Evolutionary conservation across 1,140 invertebrate genomes (phyloP).

Genomic region (Drosophila malerkotliana): DNA sequence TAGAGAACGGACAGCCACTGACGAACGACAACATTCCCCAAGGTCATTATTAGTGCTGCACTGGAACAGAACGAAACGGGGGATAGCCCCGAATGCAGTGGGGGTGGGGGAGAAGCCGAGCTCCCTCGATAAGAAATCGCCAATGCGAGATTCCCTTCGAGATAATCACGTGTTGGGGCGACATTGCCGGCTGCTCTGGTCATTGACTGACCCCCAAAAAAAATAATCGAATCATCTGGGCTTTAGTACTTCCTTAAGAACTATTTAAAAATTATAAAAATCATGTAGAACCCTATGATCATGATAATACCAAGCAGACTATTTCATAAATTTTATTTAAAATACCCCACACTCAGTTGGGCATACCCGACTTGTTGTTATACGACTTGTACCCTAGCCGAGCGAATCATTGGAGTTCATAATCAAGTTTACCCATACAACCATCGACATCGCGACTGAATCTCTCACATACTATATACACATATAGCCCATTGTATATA

Average conservation of each 20-base stretch:
- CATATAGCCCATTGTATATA: slow-evolving; percentile 14
- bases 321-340: not conserved
- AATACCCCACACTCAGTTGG: not conserved
- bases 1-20: slow-evolving; percentile 42
- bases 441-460: not conserved
- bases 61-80: not conserved
- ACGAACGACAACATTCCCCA: slow-evolving; percentile 45
- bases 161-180: slow-evolving; percentile 37
- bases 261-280: not conserved
- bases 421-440: slow-evolving; percentile 42
- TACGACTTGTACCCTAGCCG: slow-evolving; percentile 8
- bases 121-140: slow-evolving; percentile 38
- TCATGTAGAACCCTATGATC: too few species aligned
- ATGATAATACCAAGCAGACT: too few species aligned
- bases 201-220: slow-evolving; percentile 33
- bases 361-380: slow-evolving; percentile 15
- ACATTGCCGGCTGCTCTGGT: not conserved
- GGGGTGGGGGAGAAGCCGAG: slow-evolving; percentile 7
- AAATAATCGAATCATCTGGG: not conserved
- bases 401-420: slow-evolving; percentile 53
- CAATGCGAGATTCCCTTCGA: slow-evolving; percentile 13
- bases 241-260: not conserved
- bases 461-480: not conserved
- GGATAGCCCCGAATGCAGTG: slow-evolving; percentile 16
- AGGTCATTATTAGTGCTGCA: slow-evolving; percentile 42